A percentile compares a stretch with the other conserved stretches of the same genome.
These are phyloP conservation scores for Caranx ignobilis DNA, from an alignment of 2,113 vertebrate genomes.

Conservation along the genomic window DNA sequence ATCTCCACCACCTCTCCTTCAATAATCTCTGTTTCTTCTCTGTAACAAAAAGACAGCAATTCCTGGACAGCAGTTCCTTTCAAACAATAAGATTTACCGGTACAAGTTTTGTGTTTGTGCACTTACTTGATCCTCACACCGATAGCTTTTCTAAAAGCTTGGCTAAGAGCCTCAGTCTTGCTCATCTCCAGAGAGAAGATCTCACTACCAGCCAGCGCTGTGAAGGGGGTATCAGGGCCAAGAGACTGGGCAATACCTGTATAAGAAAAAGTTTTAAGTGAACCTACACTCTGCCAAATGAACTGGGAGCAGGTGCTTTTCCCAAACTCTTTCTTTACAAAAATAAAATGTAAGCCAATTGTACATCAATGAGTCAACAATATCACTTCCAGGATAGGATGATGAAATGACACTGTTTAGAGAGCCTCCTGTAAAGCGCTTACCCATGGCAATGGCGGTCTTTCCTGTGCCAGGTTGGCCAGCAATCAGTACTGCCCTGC, in stretches of 20 bases:
- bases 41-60: constrained; percentile 59
- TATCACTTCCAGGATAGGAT: constrained; percentile 9
- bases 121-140: constrained; percentile 94
- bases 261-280: not conserved
- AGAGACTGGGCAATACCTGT: constrained; percentile 93
- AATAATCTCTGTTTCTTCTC: constrained; percentile 96
- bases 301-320: not conserved
- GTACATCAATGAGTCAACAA: constrained; percentile 26
- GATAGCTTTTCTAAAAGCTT: constrained; percentile 93
- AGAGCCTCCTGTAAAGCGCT: constrained; percentile 7
- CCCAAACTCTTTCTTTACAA: not conserved
- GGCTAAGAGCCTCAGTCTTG: constrained; percentile 93
- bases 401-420: not conserved
- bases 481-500: constrained; percentile 91
- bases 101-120: not conserved
- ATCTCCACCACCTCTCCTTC: constrained; percentile 97
- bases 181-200: constrained; percentile 97
- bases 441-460: constrained; percentile 96
- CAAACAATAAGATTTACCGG: not conserved
- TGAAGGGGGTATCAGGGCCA: constrained; percentile 91
- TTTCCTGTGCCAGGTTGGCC: constrained; percentile 95
- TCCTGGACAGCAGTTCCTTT: not conserved
- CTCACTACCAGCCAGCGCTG: constrained; percentile 92
- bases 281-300: not conserved
- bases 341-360: constrained; percentile 3